These are phyloP conservation scores for Palythoa grandis DNA, from an alignment of 92 coral and sea anemone genomes.

Conservation along the genomic window DNA sequence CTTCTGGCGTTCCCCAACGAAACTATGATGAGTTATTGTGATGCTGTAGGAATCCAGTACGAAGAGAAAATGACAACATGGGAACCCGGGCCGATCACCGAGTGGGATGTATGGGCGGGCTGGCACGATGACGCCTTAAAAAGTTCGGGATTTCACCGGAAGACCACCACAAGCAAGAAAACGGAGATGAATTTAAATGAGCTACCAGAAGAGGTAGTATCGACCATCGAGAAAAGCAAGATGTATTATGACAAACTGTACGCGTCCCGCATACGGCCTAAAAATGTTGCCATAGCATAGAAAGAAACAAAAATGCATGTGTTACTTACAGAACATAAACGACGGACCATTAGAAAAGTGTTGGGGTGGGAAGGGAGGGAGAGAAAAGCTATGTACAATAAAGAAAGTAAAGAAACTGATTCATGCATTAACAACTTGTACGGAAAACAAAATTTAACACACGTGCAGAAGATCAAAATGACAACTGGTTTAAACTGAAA, in stretches of 20 bases:
- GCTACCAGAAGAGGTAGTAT: conserved; percentile 61
- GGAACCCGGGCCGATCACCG: conserved; percentile 90
- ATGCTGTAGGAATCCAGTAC: conserved; percentile 81
- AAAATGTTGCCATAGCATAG: conserved; percentile 11
- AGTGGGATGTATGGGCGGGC: conserved; percentile 92
- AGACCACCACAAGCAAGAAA: conserved; percentile 1
- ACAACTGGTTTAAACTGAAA: no score
- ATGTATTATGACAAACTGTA: conserved; percentile 64
- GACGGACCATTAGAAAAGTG: no score
- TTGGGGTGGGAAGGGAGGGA: no score
- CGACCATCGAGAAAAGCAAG: conserved; percentile 58
- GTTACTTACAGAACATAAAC: not conserved
- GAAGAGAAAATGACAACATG: conserved; percentile 90
- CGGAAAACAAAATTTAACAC: no score
- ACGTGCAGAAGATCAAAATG: no score
- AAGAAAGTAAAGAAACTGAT: no score
- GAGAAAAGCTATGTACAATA: no score
- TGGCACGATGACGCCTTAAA: conserved; percentile 94
- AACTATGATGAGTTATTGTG: conserved; percentile 85
- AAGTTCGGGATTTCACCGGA: conserved; percentile 76
- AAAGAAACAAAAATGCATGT: not conserved
- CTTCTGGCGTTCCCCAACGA: conserved; percentile 80
- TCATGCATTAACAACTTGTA: no score
- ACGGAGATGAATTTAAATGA: conserved; percentile 24
- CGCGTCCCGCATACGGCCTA: conserved; percentile 51